Base-by-base conservation (phyloP, 2,797 vertebrate genomes). In the Scolopax rusticola region DNA sequence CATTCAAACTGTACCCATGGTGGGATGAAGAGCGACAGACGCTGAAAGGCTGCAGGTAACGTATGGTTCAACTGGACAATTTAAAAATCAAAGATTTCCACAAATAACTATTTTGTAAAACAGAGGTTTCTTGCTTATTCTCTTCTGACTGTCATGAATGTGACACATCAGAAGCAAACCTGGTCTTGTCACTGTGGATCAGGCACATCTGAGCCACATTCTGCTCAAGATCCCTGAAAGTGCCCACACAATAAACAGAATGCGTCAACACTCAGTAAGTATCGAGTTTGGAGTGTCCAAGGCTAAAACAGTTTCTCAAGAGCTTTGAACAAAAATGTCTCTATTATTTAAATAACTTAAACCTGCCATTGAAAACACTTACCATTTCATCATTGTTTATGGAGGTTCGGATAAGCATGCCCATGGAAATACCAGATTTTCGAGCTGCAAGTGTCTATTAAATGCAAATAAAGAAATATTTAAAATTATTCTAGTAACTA, bases 371-470 rank as follows among this genome's bases (percentile, higher is more conserved):
- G 65, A 28, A 81, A 74, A 67, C 65, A 98, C 99, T 98, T 98
- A 99, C 99, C 99, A 99, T 98, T 95, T 99, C 99, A 90, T 99
- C 99, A 28, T 99, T 99, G 97, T 99, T 99, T 83, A 99, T 96
- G 67, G 99, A 99, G 48, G 99, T 99, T 87, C 99, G 98, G 97
- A 98, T 99, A 96, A 99, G 99, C 98, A 99, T 99, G 94, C 99
- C 99, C 94, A 99, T 98, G 75, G 99, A 99, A 96, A 99, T 99
- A 96, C 99, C 99, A 97, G 99, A 99, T 98, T 99, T 99, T 98
- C 99, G 98, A 97, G 99, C 99, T 98, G 99, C 98, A 97, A 99
- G 98, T 33, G 99, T 99, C 99, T 99, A 96, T 73, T 76, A 27
- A 96, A 92, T 82, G 63, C 25, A 97, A 93, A 95, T 8, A 10